These are phyloP conservation scores for Balaenoptera acutorostrata DNA, from an alignment of 2,113 vertebrate species.

Conservation along the genomic window DNA sequence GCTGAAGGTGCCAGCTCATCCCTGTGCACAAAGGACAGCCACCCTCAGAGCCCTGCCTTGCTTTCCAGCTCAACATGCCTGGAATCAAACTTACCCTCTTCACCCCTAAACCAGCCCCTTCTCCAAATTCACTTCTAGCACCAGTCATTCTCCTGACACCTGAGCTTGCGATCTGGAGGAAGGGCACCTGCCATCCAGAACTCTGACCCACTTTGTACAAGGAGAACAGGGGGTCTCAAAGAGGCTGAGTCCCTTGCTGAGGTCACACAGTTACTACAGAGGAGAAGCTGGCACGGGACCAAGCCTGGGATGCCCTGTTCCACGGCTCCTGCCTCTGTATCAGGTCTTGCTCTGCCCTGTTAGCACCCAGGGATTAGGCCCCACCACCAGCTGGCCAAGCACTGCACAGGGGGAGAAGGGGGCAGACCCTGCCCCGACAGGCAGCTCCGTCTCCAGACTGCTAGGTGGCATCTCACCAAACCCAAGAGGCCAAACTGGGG, in stretches of 20 bases:
- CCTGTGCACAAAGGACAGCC: neutral
- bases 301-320: neutral
- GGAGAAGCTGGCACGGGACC: neutral
- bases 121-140: neutral
- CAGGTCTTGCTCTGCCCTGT: neutral
- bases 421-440: neutral
- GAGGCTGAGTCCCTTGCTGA: neutral
- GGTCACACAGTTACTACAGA: neutral
- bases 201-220: neutral
- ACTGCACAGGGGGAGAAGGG: accelerated
- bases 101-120: neutral
- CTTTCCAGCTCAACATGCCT: neutral
- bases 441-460: neutral
- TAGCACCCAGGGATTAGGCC: neutral
- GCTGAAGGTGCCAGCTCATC: neutral
- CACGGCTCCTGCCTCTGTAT: neutral
- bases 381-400: neutral
- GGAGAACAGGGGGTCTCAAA: neutral
- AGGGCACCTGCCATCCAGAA: neutral
- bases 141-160: neutral
- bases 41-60: neutral
- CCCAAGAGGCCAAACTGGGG: neutral
- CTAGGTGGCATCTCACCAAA: neutral
- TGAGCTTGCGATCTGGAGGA: neutral
- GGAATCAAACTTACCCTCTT: neutral